These are phyloP conservation scores for Lota lota DNA, from an alignment of 2,113 vertebrate species.

Conservation along the genomic window DNA sequence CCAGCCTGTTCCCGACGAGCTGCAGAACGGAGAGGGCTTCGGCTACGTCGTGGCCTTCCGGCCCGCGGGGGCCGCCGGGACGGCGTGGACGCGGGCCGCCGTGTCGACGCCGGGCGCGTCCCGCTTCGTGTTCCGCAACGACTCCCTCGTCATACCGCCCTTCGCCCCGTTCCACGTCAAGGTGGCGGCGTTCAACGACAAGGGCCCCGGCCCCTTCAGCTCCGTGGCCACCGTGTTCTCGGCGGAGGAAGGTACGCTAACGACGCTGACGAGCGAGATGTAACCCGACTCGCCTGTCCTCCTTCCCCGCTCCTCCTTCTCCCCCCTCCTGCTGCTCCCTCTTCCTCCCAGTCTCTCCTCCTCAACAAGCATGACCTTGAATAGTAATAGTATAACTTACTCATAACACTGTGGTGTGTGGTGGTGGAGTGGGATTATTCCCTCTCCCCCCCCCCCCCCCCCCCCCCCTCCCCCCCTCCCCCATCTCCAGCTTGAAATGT, in stretches of 20 bases:
- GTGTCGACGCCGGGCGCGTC: slow-evolving; percentile 81
- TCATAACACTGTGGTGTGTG: slow-evolving; percentile 18
- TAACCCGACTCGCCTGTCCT: slow-evolving; percentile 16
- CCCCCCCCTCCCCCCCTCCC: slow-evolving; percentile 13
- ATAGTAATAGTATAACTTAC: slow-evolving; percentile 52
- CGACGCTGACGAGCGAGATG: slow-evolving; percentile 15
- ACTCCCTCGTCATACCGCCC: slow-evolving; percentile 79
- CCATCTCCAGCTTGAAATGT: slow-evolving; percentile 55
- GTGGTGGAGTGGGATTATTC: too few relatives aligned
- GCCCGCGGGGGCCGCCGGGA: slow-evolving; percentile 75
- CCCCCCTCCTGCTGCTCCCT: background rate
- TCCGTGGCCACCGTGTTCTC: slow-evolving; percentile 84
- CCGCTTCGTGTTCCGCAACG: slow-evolving; percentile 85
- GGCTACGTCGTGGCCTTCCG: slow-evolving; percentile 94
- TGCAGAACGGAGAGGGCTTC: slow-evolving; percentile 92
- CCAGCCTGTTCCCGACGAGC: slow-evolving; percentile 91
- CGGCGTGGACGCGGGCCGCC: slow-evolving; percentile 89
- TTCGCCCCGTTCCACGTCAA: slow-evolving; percentile 90
- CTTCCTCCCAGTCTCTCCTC: slow-evolving; percentile 12
- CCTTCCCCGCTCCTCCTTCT: slow-evolving; percentile 6
- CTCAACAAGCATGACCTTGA: slow-evolving; percentile 61
- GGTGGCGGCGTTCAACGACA: slow-evolving; percentile 91
- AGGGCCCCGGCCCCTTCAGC: slow-evolving; percentile 92
- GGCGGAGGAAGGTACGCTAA: slow-evolving; percentile 86
- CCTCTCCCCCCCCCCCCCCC: too few relatives aligned